Evolutionary conservation across 2,797 vertebrate genomes (phyloP).

Genomic region (Tachyglossus aculeatus): DNA sequence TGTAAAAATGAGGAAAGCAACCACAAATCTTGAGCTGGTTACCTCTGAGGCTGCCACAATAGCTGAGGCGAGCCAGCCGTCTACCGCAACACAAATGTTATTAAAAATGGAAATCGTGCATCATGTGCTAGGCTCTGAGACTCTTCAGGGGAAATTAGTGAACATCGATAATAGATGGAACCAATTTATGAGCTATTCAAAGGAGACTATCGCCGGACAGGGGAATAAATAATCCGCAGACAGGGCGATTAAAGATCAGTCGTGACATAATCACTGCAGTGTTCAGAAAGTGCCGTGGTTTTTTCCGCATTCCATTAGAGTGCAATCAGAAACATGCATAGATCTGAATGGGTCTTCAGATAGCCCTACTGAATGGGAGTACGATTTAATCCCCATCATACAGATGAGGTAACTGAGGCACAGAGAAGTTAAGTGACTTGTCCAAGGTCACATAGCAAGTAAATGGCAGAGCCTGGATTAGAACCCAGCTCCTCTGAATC

Average conservation of each 20-base stretch:
- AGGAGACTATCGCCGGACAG: not conserved
- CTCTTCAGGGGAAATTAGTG: conserved; percentile 32
- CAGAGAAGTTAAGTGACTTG: no score
- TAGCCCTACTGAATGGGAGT: no score
- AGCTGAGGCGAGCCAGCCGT: not conserved
- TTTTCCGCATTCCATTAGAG: conserved; percentile 29
- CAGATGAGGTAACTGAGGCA: no score
- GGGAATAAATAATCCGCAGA: conserved; percentile 12
- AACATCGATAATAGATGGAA: conserved; percentile 12
- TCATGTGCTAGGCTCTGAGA: conserved; percentile 12
- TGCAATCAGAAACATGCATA: conserved; percentile 26
- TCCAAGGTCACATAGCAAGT: no score
- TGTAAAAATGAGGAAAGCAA: no score
- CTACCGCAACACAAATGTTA: not conserved
- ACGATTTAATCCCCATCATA: no score
- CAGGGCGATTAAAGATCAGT: conserved; percentile 34
- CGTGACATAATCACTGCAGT: conserved; percentile 37
- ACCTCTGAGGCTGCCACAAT: not conserved
- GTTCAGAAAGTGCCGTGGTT: conserved; percentile 3
- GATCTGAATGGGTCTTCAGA: no score
- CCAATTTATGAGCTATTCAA: conserved; percentile 31
- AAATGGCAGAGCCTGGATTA: no score
- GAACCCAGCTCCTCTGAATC: no score
- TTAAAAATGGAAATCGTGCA: not conserved
- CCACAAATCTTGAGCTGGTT: not conserved